Base-by-base conservation (phyloP, 2,797 vertebrate species). In the Neoniphon sammara region DNA sequence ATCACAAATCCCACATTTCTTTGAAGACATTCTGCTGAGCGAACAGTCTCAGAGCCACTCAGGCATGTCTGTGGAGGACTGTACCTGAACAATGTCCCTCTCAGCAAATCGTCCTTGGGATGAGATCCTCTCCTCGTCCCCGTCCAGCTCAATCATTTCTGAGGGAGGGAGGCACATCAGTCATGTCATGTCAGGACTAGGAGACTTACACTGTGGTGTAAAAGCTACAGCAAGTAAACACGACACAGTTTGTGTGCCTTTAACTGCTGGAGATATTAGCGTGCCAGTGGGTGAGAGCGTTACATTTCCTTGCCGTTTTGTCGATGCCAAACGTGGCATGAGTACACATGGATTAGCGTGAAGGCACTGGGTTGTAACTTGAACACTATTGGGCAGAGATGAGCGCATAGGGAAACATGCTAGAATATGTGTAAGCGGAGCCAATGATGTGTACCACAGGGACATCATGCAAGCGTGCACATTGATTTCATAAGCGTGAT, bases 61-160 rank as follows among this genome's bases (percentile, higher is more conserved):
- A 21, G 49, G 50, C 14, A 0, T 5, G 62, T 70, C 42, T 23
- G 5, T 15, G 23, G 17, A 57, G 1, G 12, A 56, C 7, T 11
- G 23, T 87, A 99, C 98, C 98, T 99, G 98, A 59, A 99, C 98
- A 77, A 99, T 99, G 90, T 99, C 98, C 86, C 98, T 94, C 93
- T 99, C 98, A 0, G 98, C 98, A 62, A 94, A 97, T 57, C 95
- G 95, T 90, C 97, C 98, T 91, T 97, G 96, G 72, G 98, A 99
- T 23, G 98, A 99, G 81, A 99, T 95, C 83, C 98, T 94, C 74
- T 98, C 94, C 78, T 98, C 95, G 85, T 99, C 98, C 30, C 97
- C 98, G 88, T 99, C 98, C 91, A 99, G 87, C 90, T 99, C 97
- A 34, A 98, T 94, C 98, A 99, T 99, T 77, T 98, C 98, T 99